Conservation (phyloP, 30 jellyfish, hydroid and myxozoan genomes). For the Pseudorhiza aurosa region DNA sequence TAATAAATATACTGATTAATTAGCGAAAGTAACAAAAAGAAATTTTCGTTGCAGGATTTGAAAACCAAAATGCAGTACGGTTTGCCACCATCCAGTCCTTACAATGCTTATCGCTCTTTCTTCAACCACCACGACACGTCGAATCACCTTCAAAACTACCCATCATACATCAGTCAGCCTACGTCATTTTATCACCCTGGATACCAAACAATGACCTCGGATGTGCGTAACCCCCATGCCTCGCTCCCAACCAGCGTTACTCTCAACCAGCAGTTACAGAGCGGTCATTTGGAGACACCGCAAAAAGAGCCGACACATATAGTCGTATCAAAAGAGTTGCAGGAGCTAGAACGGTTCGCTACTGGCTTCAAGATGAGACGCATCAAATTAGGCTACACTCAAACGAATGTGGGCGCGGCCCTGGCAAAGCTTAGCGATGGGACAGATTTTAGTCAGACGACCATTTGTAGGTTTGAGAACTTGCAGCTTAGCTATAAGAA, state of each 20-base stretch:
- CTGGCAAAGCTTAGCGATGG: conserved; percentile 82
- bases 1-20: too few species aligned
- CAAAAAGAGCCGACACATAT: conserved; percentile 57
- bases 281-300: conserved; percentile 36
- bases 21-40: too few species aligned
- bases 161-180: conserved; percentile 72
- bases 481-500: conserved; percentile 78
- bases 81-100: conserved; percentile 56
- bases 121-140: conserved; percentile 68
- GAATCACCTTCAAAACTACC: conserved; percentile 54
- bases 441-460: conserved; percentile 83
- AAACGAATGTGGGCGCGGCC: conserved; percentile 85
- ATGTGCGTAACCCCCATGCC: conserved; percentile 76
- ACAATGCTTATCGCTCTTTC: conserved; percentile 66
- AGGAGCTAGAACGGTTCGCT: conserved; percentile 78
- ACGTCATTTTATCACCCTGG: conserved; percentile 71
- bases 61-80: conserved; percentile 72
- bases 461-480: conserved; percentile 79
- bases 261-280: conserved; percentile 34
- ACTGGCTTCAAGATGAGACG: conserved; percentile 83
- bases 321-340: conserved; percentile 74
- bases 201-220: conserved; percentile 63
- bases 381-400: conserved; percentile 81
- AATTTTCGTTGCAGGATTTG: conserved; percentile 17
- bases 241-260: conserved; percentile 56